phyloP scores from a whole-genome alignment of 2,113 vertebrate species.

The Mormyrus iriodes region DNA sequence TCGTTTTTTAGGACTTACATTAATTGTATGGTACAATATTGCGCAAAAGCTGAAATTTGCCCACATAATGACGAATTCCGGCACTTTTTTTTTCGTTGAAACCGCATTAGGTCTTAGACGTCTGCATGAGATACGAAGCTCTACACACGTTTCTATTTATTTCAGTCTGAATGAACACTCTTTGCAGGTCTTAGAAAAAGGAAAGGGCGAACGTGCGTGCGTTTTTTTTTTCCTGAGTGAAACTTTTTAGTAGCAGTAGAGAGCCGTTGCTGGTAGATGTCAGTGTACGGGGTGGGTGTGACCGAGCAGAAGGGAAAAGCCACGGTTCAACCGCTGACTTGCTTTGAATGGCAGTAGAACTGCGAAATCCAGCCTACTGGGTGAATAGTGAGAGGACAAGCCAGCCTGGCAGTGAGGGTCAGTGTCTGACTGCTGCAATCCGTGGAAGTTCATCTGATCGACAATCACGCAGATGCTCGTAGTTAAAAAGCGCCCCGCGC shows the following conservation, averaged over 20 bases:
- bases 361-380: neutral
- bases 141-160: neutral
- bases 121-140: neutral
- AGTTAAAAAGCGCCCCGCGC: neutral
- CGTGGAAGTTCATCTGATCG: neutral
- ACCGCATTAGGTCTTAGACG: neutral
- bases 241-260: constrained; percentile 11
- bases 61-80: neutral
- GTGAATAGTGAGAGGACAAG: neutral
- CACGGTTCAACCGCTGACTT: constrained; percentile 16
- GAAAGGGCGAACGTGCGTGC: constrained; percentile 9
- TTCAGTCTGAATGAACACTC: neutral
- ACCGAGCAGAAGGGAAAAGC: constrained; percentile 15
- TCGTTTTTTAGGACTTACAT: neutral
- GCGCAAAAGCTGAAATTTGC: neutral
- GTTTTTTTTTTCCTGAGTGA: neutral
- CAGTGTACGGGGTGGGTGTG: constrained; percentile 20
- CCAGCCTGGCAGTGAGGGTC: neutral
- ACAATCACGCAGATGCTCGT: neutral
- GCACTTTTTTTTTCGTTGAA: neutral
- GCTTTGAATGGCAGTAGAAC: constrained; percentile 14
- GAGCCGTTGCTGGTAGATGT: constrained; percentile 19
- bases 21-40: neutral
- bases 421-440: neutral
- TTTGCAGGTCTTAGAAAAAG: neutral